Evolutionary conservation across 2,888 invertebrate genomes (phyloP).

Genomic region (Pilophorus perplexus): DNA sequence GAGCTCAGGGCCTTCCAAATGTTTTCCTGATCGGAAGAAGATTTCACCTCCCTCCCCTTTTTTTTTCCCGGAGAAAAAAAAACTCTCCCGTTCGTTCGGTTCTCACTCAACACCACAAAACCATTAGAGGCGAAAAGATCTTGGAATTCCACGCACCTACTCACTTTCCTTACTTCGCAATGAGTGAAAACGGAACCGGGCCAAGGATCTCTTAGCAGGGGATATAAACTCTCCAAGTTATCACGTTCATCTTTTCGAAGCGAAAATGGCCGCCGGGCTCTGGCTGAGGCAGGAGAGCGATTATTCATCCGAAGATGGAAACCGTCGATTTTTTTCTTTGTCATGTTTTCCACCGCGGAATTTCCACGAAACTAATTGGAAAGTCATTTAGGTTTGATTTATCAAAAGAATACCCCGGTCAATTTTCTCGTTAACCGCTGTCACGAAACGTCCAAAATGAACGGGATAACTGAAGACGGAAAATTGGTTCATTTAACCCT

Average conservation of each 20-base stretch:
- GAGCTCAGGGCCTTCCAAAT: neutral
- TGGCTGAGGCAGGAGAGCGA: too few species aligned
- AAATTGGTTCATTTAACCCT: too few species aligned
- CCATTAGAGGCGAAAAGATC: slow-evolving; percentile 10
- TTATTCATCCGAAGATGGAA: too few species aligned
- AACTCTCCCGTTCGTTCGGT: slow-evolving; percentile 9
- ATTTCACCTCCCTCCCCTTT: slow-evolving; percentile 11
- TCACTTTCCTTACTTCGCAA: neutral
- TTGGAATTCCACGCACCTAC: slow-evolving; percentile 24
- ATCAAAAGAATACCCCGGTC: too few species aligned
- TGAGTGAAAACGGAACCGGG: neutral
- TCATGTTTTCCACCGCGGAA: too few species aligned
- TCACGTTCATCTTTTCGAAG: neutral
- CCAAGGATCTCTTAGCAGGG: neutral
- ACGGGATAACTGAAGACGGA: too few species aligned
- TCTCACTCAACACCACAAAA: slow-evolving; percentile 12
- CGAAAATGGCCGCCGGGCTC: too few species aligned
- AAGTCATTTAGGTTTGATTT: too few species aligned
- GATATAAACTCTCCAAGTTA: slow-evolving; percentile 11
- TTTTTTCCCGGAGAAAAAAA: slow-evolving; percentile 6
- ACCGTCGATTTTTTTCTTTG: too few species aligned
- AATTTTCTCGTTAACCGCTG: too few species aligned
- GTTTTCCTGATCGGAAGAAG: slow-evolving; percentile 32
- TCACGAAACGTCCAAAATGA: too few species aligned
- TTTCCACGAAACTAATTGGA: too few species aligned